Conservation (phyloP, 64 coral and sea anemone species). For the Montipora cactus region DNA sequence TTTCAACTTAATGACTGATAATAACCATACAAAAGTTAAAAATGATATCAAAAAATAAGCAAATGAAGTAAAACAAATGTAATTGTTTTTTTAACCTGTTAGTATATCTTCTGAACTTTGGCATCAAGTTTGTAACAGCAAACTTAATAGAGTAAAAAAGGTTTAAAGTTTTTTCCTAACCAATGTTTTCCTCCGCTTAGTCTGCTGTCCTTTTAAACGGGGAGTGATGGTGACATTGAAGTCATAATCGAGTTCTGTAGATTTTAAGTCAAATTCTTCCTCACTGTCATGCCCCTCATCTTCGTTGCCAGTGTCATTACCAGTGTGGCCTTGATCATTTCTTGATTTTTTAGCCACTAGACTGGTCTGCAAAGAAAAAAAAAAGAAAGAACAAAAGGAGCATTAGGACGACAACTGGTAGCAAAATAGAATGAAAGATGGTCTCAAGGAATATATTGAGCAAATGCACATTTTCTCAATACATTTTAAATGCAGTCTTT, state of each 20-base stretch:
- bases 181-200: background rate
- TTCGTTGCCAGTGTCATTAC: background rate
- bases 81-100: no score
- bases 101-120: no score
- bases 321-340: background rate
- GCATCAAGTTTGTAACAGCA: no score
- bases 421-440: background rate
- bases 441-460: background rate
- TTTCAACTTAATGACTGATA: no score
- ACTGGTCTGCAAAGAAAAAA: background rate
- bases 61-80: no score
- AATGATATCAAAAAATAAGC: no score
- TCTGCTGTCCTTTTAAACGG: background rate
- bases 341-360: background rate
- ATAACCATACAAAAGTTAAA: no score
- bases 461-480: no score
- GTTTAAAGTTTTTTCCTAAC: background rate
- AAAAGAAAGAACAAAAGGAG: background rate
- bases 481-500: no score
- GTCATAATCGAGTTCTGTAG: background rate
- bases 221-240: slow-evolving; percentile 2
- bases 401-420: background rate
- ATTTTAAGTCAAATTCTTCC: background rate
- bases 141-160: no score
- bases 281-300: background rate